phyloP scores from a whole-genome alignment of 1,140 invertebrate species.

The Ips typographus region DNA sequence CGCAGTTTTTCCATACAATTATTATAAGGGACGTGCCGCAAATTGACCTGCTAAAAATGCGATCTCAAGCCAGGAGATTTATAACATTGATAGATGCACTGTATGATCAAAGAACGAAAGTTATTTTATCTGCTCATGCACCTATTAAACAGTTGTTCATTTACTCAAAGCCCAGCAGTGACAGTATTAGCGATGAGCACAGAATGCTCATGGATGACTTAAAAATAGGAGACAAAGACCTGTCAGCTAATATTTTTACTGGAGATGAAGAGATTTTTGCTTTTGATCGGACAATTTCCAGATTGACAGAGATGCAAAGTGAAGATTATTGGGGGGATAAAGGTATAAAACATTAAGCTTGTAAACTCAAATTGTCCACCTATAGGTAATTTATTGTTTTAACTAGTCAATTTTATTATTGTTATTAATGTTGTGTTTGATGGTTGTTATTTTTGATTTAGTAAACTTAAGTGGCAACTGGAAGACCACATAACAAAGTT shows the following conservation, averaged over 20 bases:
- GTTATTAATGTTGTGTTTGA: neutral
- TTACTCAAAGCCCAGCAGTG: constrained; percentile 54
- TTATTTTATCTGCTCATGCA: constrained; percentile 69
- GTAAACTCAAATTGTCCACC: neutral
- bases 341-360: constrained; percentile 5
- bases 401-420: neutral
- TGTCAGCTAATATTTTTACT: constrained; percentile 87
- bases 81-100: constrained; percentile 97
- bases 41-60: constrained; percentile 68
- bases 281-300: constrained; percentile 89
- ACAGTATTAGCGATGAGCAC: constrained; percentile 68
- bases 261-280: constrained; percentile 98
- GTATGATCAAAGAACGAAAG: constrained; percentile 88
- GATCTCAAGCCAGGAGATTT: constrained; percentile 88
- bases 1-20: constrained; percentile 92
- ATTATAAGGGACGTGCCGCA: constrained; percentile 89
- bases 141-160: constrained; percentile 77
- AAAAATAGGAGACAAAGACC: constrained; percentile 67
- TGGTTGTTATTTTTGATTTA: neutral
- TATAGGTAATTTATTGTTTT: neutral
- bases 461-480: too few species aligned
- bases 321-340: constrained; percentile 77
- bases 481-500: too few species aligned
- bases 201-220: constrained; percentile 93
- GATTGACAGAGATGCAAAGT: constrained; percentile 94